A percentile compares a stretch with the other conserved stretches of the same genome.
Conservation (phyloP, 92 coral and sea anemone genomes). For the Umimayanthus chanpuru region DNA sequence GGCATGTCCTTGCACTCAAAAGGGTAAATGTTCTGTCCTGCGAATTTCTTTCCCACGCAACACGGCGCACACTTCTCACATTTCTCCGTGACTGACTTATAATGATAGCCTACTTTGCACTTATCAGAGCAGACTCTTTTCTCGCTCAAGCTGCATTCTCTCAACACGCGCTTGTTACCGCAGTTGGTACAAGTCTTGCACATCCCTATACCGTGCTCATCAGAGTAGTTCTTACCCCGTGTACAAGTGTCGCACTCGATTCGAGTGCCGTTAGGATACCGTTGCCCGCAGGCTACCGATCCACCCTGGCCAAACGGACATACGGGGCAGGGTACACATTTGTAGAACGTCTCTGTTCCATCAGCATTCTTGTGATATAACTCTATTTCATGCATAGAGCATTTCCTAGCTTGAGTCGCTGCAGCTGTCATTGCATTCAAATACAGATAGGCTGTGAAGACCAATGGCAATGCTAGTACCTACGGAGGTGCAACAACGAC, state of each 20-base stretch:
- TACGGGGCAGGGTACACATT: background rate
- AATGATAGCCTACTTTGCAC: background rate
- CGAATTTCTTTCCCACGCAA: background rate
- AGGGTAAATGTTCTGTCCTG: background rate
- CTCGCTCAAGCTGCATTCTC: background rate
- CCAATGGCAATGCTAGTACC: background rate
- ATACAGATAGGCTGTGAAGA: no score
- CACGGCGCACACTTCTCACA: background rate
- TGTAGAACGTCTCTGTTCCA: background rate
- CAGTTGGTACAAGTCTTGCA: background rate
- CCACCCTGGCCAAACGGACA: conserved; percentile 4
- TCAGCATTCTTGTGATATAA: no score
- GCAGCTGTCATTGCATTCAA: background rate
- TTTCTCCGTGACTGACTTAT: background rate
- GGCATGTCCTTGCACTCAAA: background rate
- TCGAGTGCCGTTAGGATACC: background rate
- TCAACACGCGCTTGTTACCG: background rate
- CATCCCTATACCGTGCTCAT: background rate
- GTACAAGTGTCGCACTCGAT: background rate
- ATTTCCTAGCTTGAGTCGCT: background rate
- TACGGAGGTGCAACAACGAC: background rate
- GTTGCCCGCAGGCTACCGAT: background rate
- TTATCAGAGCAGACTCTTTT: background rate
- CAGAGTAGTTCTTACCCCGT: background rate
- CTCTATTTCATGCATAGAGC: background rate